Percentiles rank a stretch among this genome's conserved stretches.
phyloP scores from a whole-genome alignment of 23 tunicate genomes.

The Halocynthia aurantium region DNA sequence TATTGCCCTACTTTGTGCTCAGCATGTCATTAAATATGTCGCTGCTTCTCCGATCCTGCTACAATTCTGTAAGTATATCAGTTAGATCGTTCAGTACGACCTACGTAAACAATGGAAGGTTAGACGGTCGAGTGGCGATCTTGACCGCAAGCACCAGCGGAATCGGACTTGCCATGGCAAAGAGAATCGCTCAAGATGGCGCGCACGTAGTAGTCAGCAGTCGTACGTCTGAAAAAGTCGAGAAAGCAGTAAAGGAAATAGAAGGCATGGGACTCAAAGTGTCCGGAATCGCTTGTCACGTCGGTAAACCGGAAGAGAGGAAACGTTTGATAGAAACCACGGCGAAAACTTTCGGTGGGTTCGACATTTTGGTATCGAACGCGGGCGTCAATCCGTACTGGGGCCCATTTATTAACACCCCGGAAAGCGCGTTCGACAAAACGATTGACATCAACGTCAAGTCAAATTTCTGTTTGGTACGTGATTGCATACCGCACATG shows the following conservation, averaged over 20 bases:
- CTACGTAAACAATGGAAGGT: no score
- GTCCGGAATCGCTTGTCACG: slow-evolving; percentile 63
- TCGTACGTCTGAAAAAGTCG: slow-evolving; percentile 52
- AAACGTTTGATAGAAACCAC: slow-evolving; percentile 23
- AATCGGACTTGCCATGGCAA: slow-evolving; percentile 15
- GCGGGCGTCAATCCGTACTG: slow-evolving; percentile 82
- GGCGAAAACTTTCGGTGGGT: slow-evolving; percentile 14
- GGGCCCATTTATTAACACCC: slow-evolving; percentile 46
- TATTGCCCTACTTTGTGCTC: no score
- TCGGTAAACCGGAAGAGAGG: slow-evolving; percentile 49
- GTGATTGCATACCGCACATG: slow-evolving; percentile 51
- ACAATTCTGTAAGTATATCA: no score
- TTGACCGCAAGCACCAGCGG: slow-evolving; percentile 86
- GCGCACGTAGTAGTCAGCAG: slow-evolving; percentile 70
- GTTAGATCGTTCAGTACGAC: no score
- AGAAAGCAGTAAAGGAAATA: slow-evolving; percentile 30
- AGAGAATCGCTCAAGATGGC: slow-evolving; percentile 63
- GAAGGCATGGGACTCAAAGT: slow-evolving; percentile 29
- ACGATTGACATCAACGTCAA: slow-evolving; percentile 74
- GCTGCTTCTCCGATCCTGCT: no score
- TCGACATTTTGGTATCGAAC: slow-evolving; percentile 73
- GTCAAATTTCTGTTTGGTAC: slow-evolving; percentile 41
- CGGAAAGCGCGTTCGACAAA: slow-evolving; percentile 70
- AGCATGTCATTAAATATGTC: no score
- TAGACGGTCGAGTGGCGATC: slow-evolving; percentile 36